Percentiles rank a stretch among this genome's conserved stretches.
phyloP scores from a whole-genome alignment of 2,113 vertebrate species.

The Monopterus albus region DNA sequence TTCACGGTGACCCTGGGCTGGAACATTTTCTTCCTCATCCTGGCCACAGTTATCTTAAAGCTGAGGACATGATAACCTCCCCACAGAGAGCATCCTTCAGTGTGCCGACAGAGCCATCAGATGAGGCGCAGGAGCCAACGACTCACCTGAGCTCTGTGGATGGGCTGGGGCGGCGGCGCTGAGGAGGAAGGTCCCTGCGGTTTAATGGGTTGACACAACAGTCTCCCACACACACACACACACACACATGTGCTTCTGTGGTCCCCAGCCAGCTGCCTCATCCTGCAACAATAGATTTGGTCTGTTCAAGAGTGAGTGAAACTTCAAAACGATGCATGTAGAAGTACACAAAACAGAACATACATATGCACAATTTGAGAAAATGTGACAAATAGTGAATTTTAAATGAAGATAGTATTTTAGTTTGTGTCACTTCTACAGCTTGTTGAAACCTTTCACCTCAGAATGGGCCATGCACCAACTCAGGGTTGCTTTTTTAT shows the following conservation, averaged over 20 bases:
- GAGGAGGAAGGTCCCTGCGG: neutral
- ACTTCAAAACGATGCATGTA: slow-evolving; percentile 38
- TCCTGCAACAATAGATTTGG: slow-evolving; percentile 34
- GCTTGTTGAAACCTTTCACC: slow-evolving; percentile 22
- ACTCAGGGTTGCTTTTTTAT: slow-evolving; percentile 59
- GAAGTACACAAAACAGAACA: neutral
- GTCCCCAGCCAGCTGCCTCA: slow-evolving; percentile 14
- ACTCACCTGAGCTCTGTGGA: slow-evolving; percentile 17
- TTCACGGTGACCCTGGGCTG: slow-evolving; percentile 83
- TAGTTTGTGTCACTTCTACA: slow-evolving; percentile 24
- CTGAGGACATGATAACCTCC: slow-evolving; percentile 73
- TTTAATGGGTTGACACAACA: slow-evolving; percentile 7
- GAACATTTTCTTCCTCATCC: slow-evolving; percentile 84
- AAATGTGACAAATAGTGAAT: neutral
- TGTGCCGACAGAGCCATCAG: neutral
- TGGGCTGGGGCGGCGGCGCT: neutral
- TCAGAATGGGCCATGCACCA: slow-evolving; percentile 9
- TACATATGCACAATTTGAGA: neutral
- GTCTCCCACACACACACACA: slow-evolving; percentile 10
- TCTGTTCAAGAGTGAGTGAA: slow-evolving; percentile 9
- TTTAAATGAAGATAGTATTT: neutral
- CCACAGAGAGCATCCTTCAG: neutral
- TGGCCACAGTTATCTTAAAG: slow-evolving; percentile 84
- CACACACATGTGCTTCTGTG: neutral
- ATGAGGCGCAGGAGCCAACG: slow-evolving; percentile 11